phyloP scores from a whole-genome alignment of 2,797 vertebrate species.

The Arremon aurantiirostris region DNA sequence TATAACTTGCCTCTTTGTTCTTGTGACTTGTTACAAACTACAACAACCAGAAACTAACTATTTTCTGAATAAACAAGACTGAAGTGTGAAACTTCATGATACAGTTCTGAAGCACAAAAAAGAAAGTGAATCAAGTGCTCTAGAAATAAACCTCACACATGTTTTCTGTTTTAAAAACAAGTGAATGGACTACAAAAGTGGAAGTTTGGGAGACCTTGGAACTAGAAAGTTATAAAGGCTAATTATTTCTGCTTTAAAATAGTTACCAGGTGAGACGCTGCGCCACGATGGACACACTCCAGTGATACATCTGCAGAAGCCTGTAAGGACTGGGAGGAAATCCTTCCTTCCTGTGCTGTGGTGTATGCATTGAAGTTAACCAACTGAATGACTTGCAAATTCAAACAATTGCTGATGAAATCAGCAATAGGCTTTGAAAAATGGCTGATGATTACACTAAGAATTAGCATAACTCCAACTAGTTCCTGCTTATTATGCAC shows the following conservation, averaged over 20 bases:
- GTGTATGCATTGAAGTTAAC: background rate
- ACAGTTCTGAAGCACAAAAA: slow-evolving; percentile 56
- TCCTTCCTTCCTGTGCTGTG: background rate
- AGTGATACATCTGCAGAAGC: background rate
- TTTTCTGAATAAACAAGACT: slow-evolving; percentile 7
- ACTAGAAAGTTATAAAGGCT: background rate
- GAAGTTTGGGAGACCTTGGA: slow-evolving; percentile 6
- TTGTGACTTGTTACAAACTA: slow-evolving; percentile 22
- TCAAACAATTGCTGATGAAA: background rate
- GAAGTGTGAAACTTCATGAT: slow-evolving; percentile 29
- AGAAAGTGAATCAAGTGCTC: slow-evolving; percentile 57
- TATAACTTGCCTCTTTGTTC: slow-evolving; percentile 39
- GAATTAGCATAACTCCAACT: background rate
- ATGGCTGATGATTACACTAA: background rate
- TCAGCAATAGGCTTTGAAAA: slow-evolving; percentile 11
- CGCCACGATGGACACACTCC: background rate
- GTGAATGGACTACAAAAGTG: background rate
- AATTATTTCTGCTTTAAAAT: background rate
- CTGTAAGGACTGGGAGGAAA: slow-evolving; percentile 6
- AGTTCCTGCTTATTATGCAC: background rate
- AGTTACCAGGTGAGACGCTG: background rate
- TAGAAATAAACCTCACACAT: slow-evolving; percentile 20
- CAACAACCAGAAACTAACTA: slow-evolving; percentile 1
- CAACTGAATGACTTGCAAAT: slow-evolving; percentile 11
- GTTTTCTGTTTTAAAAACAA: background rate